phyloP scores from a whole-genome alignment of 1,140 invertebrate species.

The Triops cancriformis region DNA sequence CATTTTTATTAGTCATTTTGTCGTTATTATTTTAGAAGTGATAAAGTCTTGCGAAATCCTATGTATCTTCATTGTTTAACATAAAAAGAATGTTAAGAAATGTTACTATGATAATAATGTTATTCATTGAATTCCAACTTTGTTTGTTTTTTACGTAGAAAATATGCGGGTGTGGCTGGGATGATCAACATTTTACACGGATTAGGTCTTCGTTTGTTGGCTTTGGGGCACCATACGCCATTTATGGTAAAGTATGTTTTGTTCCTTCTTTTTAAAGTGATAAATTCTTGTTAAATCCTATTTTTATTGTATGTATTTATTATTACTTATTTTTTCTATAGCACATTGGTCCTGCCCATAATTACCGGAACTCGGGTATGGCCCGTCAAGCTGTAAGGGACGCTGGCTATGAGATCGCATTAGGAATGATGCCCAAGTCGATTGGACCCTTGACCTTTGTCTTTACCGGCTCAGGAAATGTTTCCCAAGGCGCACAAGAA shows the following conservation, averaged over 20 bases:
- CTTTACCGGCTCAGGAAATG: conserved; percentile 85
- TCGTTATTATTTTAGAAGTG: no score
- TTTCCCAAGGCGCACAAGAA: conserved; percentile 45
- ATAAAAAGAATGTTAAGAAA: no score
- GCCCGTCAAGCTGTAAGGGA: conserved; percentile 93
- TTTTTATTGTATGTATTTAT: conserved; percentile 19
- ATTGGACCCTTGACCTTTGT: conserved; percentile 96
- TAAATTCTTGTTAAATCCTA: no score
- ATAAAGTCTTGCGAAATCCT: no score
- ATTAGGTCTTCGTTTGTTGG: conserved; percentile 82
- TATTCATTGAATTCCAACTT: no score
- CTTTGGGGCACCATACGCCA: conserved; percentile 95
- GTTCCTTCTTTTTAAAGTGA: no score
- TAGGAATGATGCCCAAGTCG: conserved; percentile 96
- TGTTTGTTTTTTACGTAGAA: conserved; percentile 38
- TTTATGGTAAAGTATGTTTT: conserved; percentile 98
- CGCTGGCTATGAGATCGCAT: conserved; percentile 93
- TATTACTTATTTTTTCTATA: conserved; percentile 38
- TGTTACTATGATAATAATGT: no score
- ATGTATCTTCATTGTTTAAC: no score
- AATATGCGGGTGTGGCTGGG: conserved; percentile 96
- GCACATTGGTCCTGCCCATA: conserved; percentile 96
- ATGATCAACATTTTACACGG: conserved; percentile 99
- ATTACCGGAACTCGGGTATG: conserved; percentile 96
- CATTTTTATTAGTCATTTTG: no score